Evolutionary conservation across 92 coral and sea anemone species (phyloP), one percentile per base, ranked within the genome.

Genomic region (Actinernus sp.): DNA sequence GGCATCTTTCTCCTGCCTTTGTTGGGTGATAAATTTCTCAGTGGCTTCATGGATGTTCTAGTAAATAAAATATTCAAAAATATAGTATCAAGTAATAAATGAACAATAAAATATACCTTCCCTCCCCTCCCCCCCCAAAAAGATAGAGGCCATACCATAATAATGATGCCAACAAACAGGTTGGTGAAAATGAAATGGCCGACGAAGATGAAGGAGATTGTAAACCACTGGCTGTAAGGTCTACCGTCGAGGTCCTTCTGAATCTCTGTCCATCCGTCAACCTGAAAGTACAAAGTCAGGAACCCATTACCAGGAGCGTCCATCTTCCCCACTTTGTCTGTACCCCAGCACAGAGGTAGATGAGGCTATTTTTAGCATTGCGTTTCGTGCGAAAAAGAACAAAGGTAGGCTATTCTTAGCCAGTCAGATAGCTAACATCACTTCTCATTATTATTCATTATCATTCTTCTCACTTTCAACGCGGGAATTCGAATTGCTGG

Each of bases 201-300:
- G 38, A 94, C 76, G 69, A 94, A 94, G 46, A 94, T 94, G 37
- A 94, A 94, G 41, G 88, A 86, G 32, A 94, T 84, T 3, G 98
- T 90, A 49, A 86, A 94, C 98, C 98, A 94, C 48, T 94, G 98
- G 55, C 98, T 94, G 83, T 94, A 94, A 2, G 98, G 98, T 31
- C 98, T 60, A 19, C 62, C 57, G 77, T 90, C 87, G 27, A 94
- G 58, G 21, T 91, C 93, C 47, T 84, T 87, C 49, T 94, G 98
- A 28, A 94, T 84, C 50, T 94, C 98, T 13, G 98, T 90, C 98
- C 97, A 94, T 47, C 98, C 98, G 45, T 94, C 98, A 20, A 94
- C 98, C 98, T 94, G 28, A n/a, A n/a, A n/a, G n/a, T n/a, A n/a
- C n/a, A n/a, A n/a, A n/a, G n/a, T n/a, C n/a, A n/a, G n/a, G n/a